Percentiles rank a stretch among this genome's conserved stretches.
Evolutionary conservation across 2,113 vertebrate genomes (phyloP).

Genomic region (Syngnathus floridae): DNA sequence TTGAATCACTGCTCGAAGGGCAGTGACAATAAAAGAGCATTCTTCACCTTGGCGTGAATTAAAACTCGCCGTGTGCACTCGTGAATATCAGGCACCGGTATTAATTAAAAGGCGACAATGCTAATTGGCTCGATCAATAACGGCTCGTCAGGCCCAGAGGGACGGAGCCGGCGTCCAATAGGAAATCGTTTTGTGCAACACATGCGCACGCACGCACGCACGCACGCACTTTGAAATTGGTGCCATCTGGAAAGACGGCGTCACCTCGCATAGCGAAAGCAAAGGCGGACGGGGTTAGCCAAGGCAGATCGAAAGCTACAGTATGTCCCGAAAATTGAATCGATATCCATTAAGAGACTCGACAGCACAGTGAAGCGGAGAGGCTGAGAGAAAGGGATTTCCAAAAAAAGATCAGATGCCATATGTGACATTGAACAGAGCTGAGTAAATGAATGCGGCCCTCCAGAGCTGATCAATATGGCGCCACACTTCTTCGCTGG

Average conservation of each 20-base stretch:
- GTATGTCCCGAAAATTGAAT: conserved; percentile 47
- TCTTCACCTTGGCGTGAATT: conserved; percentile 43
- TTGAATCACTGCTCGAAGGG: background rate
- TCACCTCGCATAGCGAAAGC: conserved; percentile 20
- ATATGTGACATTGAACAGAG: conserved; percentile 26
- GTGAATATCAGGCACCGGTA: conserved; percentile 49
- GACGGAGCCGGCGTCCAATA: conserved; percentile 53
- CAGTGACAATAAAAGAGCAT: background rate
- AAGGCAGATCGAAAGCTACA: conserved; percentile 33
- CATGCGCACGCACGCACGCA: conserved; percentile 18
- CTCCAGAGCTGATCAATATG: conserved; percentile 41
- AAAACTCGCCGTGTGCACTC: conserved; percentile 21
- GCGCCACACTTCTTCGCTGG: background rate
- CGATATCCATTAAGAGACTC: conserved; percentile 49
- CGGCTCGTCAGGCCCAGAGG: conserved; percentile 50
- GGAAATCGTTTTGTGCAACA: conserved; percentile 60
- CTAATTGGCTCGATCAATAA: conserved; percentile 67
- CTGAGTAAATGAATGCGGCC: conserved; percentile 31
- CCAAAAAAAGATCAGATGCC: conserved; percentile 22
- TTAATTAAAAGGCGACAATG: conserved; percentile 69
- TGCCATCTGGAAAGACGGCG: conserved; percentile 24
- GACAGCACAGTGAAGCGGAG: background rate
- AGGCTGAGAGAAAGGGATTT: conserved; percentile 7
- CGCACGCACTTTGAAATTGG: conserved; percentile 12
- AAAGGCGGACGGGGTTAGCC: conserved; percentile 21